phyloP scores from a whole-genome alignment of 2,113 vertebrate species.

The Climacteris rufus region DNA sequence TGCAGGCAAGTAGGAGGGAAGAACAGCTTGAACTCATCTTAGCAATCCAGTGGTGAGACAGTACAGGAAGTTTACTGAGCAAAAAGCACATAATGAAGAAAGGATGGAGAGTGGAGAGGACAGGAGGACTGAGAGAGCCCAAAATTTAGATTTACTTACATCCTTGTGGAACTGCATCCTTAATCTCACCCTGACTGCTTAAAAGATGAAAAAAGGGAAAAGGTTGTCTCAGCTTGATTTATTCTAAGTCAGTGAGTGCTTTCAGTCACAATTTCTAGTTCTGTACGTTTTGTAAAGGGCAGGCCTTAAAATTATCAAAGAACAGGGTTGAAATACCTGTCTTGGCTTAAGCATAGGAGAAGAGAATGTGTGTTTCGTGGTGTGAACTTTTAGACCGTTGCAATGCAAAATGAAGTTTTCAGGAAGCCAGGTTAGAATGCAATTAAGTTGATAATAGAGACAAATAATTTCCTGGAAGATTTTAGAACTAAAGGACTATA shows the following conservation, averaged over 20 bases:
- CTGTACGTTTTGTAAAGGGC: neutral
- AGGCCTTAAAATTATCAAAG: neutral
- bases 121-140: neutral
- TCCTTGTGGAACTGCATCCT: neutral
- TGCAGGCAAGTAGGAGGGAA: neutral
- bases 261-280: neutral
- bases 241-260: neutral
- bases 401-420: neutral
- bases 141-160: neutral
- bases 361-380: accelerated
- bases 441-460: neutral
- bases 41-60: neutral
- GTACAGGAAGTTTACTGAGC: neutral
- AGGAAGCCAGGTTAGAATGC: neutral
- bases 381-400: neutral
- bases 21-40: neutral
- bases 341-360: neutral
- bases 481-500: neutral
- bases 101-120: neutral
- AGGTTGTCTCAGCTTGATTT: neutral
- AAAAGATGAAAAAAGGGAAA: neutral
- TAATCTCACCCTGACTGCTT: neutral
- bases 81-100: neutral
- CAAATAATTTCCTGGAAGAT: neutral
- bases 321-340: neutral